Conservation (phyloP, 2,113 vertebrate genomes). For the Hiodon alosoides region DNA sequence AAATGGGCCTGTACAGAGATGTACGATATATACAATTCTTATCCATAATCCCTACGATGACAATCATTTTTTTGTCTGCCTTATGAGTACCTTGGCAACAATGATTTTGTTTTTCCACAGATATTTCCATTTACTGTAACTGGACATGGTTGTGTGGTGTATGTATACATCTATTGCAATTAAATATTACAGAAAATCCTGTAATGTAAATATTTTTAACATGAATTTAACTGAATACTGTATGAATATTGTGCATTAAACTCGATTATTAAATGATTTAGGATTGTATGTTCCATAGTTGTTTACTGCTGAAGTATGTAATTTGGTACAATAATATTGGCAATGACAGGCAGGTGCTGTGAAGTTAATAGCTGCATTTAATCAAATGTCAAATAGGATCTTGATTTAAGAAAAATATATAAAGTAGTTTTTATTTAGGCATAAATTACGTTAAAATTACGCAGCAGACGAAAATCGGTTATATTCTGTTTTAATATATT, state of each 20-base stretch:
- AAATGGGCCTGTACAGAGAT: background rate
- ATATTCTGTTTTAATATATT: too few species aligned
- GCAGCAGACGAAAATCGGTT: too few species aligned
- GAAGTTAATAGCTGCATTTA: too few species aligned
- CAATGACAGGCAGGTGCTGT: too few species aligned
- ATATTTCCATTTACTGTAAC: conserved; percentile 23
- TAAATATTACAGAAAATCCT: background rate
- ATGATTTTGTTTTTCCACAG: conserved; percentile 10
- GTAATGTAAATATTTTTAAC: background rate
- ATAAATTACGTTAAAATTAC: too few species aligned
- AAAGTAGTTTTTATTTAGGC: too few species aligned
- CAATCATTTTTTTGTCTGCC: conserved; percentile 22
- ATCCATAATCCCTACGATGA: conserved; percentile 25
- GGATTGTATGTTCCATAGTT: conserved; percentile 4
- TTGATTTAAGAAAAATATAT: too few species aligned
- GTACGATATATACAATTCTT: conserved; percentile 26
- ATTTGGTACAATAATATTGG: too few species aligned
- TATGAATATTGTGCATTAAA: conserved; percentile 2
- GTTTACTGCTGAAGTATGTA: background rate
- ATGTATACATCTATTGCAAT: background rate
- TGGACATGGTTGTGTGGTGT: conserved; percentile 30
- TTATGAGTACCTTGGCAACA: conserved; percentile 19
- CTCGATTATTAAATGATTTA: background rate
- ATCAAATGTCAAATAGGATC: too few species aligned
- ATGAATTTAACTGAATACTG: background rate